Conservation (phyloP, 2,888 invertebrate genomes). For the Cheilosia vulpina region DNA sequence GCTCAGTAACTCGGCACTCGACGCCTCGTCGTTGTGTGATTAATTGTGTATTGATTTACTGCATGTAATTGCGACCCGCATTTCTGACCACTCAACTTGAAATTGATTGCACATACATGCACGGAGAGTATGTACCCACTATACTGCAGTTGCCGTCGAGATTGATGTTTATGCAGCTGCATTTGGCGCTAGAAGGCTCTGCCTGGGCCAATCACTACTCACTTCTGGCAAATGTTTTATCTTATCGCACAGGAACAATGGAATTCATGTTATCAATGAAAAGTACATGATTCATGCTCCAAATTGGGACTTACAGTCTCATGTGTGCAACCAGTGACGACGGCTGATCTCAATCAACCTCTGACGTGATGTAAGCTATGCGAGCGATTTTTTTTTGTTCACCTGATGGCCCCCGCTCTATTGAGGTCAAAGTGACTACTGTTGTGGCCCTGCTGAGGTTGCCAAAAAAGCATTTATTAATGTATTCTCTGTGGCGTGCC, state of each 20-base stretch:
- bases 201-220: not conserved
- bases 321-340: slow-evolving; percentile 42
- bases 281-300: slow-evolving; percentile 27
- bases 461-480: slow-evolving; percentile 69
- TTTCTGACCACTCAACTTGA: slow-evolving; percentile 58
- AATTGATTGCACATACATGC: slow-evolving; percentile 47
- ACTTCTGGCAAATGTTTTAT: slow-evolving; percentile 14
- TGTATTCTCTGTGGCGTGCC: slow-evolving; percentile 59
- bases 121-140: slow-evolving; percentile 3
- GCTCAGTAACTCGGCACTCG: slow-evolving; percentile 18
- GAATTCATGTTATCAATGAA: slow-evolving; percentile 23
- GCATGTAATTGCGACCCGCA: slow-evolving; percentile 65
- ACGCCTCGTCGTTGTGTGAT: slow-evolving; percentile 56
- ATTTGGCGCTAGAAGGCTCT: slow-evolving; percentile 12
- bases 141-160: slow-evolving; percentile 23
- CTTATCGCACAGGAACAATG: slow-evolving; percentile 46
- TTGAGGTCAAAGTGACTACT: slow-evolving; percentile 59
- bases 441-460: slow-evolving; percentile 64
- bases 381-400: slow-evolving; percentile 2
- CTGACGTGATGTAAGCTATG: slow-evolving; percentile 54
- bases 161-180: slow-evolving; percentile 34
- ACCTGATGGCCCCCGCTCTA: slow-evolving; percentile 15
- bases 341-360: slow-evolving; percentile 1
- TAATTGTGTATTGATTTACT: slow-evolving; percentile 70
- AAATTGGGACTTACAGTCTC: not conserved